Evolutionary conservation across 1,140 invertebrate genomes (phyloP).

Genomic region (Lasioglossum albipes): DNA sequence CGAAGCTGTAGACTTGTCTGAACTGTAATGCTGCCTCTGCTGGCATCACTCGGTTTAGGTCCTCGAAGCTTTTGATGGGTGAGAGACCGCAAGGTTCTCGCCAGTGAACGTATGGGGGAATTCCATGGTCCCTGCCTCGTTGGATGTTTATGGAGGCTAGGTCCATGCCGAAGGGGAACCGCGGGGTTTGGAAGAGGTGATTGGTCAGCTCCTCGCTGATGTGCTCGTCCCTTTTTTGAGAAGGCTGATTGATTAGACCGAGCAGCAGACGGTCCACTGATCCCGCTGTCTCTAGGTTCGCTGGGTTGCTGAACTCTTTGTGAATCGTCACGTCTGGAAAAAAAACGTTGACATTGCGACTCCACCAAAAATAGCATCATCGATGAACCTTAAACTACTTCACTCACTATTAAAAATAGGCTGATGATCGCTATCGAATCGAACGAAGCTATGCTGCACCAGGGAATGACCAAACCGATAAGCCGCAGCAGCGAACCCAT

Average conservation of each 20-base stretch:
- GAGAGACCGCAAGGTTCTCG: conserved; percentile 89
- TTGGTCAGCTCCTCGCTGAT: conserved; percentile 91
- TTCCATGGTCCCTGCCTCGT: conserved; percentile 92
- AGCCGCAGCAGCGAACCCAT: conserved; percentile 96
- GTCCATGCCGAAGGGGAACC: conserved; percentile 90
- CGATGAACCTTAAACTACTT: too few relatives aligned
- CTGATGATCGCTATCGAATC: conserved; percentile 84
- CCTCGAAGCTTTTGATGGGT: conserved; percentile 86
- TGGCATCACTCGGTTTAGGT: conserved; percentile 87
- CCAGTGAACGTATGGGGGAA: conserved; percentile 91
- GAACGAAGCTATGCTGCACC: conserved; percentile 88
- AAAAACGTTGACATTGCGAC: neutral
- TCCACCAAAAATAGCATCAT: too few relatives aligned
- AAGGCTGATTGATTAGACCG: conserved; percentile 88
- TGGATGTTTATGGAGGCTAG: conserved; percentile 94
- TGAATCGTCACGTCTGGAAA: conserved; percentile 88
- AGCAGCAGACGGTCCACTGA: conserved; percentile 89
- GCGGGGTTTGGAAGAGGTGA: conserved; percentile 90
- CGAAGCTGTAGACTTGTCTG: conserved; percentile 84
- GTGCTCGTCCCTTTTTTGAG: conserved; percentile 90
- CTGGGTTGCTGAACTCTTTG: conserved; percentile 86
- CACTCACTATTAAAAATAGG: conserved; percentile 84
- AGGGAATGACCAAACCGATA: conserved; percentile 97
- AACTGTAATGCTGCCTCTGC: conserved; percentile 84
- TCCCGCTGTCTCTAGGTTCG: conserved; percentile 82